Evolutionary conservation across 2,113 vertebrate genomes (phyloP).

Genomic region (Scophthalmus maximus): DNA sequence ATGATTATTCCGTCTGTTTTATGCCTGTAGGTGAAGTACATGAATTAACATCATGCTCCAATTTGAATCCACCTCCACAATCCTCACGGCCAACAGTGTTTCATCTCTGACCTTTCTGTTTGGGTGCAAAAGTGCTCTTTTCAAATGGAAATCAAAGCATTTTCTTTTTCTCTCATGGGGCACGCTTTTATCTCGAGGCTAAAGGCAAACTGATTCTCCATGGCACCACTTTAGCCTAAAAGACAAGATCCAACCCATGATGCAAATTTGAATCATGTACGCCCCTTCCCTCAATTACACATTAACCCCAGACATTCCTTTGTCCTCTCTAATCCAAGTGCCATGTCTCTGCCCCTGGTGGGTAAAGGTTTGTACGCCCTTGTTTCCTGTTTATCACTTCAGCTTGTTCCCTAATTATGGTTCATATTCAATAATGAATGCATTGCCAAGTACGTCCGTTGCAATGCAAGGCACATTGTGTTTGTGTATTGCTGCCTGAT

Average conservation of each 20-base stretch:
- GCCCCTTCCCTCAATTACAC: background rate
- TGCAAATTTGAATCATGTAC: background rate
- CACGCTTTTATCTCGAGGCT: constrained; percentile 14
- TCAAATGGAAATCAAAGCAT: constrained; percentile 45
- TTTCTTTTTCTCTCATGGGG: background rate
- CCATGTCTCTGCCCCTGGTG: background rate
- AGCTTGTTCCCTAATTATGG: background rate
- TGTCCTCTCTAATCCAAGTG: background rate
- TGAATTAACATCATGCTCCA: constrained; percentile 12
- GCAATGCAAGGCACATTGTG: background rate
- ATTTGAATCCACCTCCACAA: constrained; percentile 17
- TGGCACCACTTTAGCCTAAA: constrained; percentile 17
- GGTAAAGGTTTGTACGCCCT: background rate
- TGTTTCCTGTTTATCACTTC: background rate
- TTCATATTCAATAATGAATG: background rate
- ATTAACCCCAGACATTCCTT: background rate
- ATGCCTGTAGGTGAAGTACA: background rate
- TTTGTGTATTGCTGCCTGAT: background rate
- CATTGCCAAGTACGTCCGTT: background rate
- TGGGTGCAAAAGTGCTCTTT: constrained; percentile 38
- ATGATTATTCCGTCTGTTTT: background rate
- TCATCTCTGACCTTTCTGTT: constrained; percentile 45
- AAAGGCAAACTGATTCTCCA: background rate
- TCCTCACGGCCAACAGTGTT: constrained; percentile 17
- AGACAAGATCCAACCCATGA: constrained; percentile 16